phyloP scores from a whole-genome alignment of 2,888 invertebrate genomes.

The Allolobophora icterica region DNA sequence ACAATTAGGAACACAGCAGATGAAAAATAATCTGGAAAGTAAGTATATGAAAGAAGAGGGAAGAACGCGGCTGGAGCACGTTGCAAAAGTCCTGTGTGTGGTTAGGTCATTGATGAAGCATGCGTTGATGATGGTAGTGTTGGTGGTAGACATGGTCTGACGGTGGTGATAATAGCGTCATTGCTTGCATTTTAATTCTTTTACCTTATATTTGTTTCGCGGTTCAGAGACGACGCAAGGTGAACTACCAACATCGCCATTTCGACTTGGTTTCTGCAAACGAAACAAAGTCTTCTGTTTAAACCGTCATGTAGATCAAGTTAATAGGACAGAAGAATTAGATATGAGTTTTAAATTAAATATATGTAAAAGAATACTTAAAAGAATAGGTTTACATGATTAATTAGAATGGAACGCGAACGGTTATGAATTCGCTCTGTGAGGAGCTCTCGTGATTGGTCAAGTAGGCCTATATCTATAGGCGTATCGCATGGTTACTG shows the following conservation, averaged over 20 bases:
- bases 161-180: background rate
- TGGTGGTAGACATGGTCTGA: background rate
- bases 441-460: too few species aligned
- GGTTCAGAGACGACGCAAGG: background rate
- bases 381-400: background rate
- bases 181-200: background rate
- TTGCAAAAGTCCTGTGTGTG: background rate
- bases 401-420: background rate
- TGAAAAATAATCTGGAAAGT: too few species aligned
- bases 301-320: background rate
- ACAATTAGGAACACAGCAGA: too few species aligned
- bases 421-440: background rate
- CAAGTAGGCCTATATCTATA: too few species aligned
- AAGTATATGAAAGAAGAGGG: too few species aligned
- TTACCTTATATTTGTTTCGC: constrained; percentile 9
- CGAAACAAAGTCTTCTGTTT: background rate
- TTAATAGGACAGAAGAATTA: background rate
- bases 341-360: background rate
- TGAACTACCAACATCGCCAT: background rate
- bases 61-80: too few species aligned
- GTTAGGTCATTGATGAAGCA: too few species aligned
- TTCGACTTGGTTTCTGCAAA: constrained; percentile 24
- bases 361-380: background rate
- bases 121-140: background rate
- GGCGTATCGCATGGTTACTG: too few species aligned